These are phyloP conservation scores for Lymantria dispar DNA, from an alignment of 2,888 invertebrate species.

Conservation along the genomic window DNA sequence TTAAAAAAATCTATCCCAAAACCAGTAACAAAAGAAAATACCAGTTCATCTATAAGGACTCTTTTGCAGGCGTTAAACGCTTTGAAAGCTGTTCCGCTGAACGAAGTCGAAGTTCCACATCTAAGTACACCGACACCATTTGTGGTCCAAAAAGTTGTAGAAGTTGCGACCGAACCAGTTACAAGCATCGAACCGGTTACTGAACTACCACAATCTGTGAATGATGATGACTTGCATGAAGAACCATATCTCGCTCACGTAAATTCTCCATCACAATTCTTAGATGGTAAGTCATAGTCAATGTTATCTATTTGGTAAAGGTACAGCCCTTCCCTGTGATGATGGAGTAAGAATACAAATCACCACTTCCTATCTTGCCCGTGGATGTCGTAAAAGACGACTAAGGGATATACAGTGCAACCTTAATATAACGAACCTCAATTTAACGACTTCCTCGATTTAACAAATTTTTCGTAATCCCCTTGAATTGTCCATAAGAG, in stretches of 20 bases:
- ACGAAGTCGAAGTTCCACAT: conserved; percentile 56
- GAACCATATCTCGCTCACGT: conserved; percentile 65
- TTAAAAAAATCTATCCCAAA: conserved; percentile 89
- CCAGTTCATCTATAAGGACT: conserved; percentile 90
- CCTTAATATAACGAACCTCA: too few species aligned
- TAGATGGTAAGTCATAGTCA: conserved; percentile 60
- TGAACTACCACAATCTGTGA: conserved; percentile 16
- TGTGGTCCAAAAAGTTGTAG: conserved; percentile 41
- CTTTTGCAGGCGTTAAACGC: conserved; percentile 88
- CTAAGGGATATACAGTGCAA: too few species aligned
- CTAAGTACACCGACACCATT: conserved; percentile 68
- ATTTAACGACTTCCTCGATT: too few species aligned
- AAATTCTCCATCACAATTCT: conserved; percentile 65
- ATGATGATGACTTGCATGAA: conserved; percentile 50
- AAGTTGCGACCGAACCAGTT: conserved; percentile 46
- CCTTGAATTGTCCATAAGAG: too few species aligned
- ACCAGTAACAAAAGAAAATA: conserved; percentile 88
- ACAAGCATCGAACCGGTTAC: conserved; percentile 5
- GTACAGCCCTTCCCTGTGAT: too few species aligned
- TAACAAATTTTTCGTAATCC: too few species aligned
- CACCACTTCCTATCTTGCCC: too few species aligned
- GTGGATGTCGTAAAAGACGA: too few species aligned
- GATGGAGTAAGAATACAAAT: too few species aligned
- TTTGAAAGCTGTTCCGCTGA: conserved; percentile 78
- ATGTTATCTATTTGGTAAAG: too few species aligned